phyloP scores from a whole-genome alignment of 2,113 vertebrate genomes.

The Chascanopsetta lugubris region DNA sequence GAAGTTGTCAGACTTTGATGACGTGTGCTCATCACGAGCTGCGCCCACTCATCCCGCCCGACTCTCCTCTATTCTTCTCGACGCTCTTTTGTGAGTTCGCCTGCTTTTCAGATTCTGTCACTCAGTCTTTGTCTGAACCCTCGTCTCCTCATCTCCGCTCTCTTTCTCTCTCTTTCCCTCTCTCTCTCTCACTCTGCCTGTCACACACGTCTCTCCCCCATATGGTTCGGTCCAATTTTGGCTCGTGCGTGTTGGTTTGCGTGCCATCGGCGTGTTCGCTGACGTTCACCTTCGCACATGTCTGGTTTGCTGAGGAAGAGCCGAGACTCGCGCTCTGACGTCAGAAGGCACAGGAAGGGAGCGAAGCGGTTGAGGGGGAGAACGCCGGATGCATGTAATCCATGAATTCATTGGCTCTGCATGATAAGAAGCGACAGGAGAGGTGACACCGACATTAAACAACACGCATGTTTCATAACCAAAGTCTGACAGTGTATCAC shows the following conservation, averaged over 20 bases:
- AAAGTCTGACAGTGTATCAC: slow-evolving; percentile 1
- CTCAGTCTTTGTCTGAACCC: slow-evolving; percentile 52
- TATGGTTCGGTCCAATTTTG: slow-evolving; percentile 41
- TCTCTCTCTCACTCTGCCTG: slow-evolving; percentile 12
- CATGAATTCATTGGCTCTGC: neutral
- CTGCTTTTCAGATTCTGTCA: slow-evolving; percentile 58
- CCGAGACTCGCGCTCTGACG: slow-evolving; percentile 28
- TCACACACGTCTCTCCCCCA: slow-evolving; percentile 25
- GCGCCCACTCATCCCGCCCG: slow-evolving; percentile 49
- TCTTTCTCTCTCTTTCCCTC: slow-evolving; percentile 50
- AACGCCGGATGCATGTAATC: slow-evolving; percentile 13
- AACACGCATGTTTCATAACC: neutral
- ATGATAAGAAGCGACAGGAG: neutral
- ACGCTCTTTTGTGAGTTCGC: slow-evolving; percentile 38
- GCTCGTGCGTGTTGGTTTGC: slow-evolving; percentile 16
- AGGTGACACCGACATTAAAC: neutral
- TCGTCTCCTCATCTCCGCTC: slow-evolving; percentile 18
- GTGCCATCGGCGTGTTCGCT: slow-evolving; percentile 43
- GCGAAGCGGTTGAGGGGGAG: slow-evolving; percentile 2
- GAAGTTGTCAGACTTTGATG: slow-evolving; percentile 46
- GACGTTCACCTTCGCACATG: slow-evolving; percentile 57
- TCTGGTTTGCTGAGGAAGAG: slow-evolving; percentile 36
- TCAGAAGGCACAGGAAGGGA: slow-evolving; percentile 26
- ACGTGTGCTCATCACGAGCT: slow-evolving; percentile 10
- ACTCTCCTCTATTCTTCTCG: slow-evolving; percentile 24